These are phyloP conservation scores for Lithobates sylvaticus DNA, from an alignment of 2,797 vertebrate species.

Conservation along the genomic window DNA sequence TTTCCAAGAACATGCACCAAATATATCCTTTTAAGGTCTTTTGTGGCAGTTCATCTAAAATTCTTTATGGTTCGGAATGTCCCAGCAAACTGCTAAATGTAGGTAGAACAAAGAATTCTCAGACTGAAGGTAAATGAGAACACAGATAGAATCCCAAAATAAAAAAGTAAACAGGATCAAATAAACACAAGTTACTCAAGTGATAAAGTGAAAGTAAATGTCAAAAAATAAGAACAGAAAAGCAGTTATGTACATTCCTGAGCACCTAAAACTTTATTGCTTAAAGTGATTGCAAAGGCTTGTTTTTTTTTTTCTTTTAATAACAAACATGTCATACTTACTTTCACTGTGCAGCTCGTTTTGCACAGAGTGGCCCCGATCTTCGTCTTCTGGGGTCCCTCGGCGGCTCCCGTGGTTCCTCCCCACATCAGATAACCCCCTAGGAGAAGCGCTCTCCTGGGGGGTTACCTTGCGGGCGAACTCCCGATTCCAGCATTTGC, in stretches of 20 bases:
- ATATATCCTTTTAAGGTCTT: constrained; percentile 35
- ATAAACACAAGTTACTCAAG: constrained; percentile 13
- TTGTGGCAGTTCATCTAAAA: constrained; percentile 4
- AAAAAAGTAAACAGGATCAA: constrained; percentile 3
- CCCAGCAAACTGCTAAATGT: constrained; percentile 17
- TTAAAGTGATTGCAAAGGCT: background rate
- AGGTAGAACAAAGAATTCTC: constrained; percentile 19
- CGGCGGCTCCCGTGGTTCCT: too few relatives aligned
- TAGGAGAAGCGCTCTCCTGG: too few relatives aligned
- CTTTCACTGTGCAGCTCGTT: too few relatives aligned
- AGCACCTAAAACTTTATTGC: constrained; percentile 11
- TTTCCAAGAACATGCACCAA: constrained; percentile 11
- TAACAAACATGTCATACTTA: too few relatives aligned
- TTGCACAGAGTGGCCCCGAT: too few relatives aligned
- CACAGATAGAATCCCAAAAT: background rate
- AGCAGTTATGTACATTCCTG: background rate
- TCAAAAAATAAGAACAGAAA: background rate
- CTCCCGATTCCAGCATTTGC: too few relatives aligned
- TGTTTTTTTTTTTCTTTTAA: too few relatives aligned
- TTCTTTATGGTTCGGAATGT: constrained; percentile 30
- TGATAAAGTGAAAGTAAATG: background rate
- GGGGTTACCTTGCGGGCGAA: too few relatives aligned
- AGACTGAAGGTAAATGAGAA: background rate
- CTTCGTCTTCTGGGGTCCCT: too few relatives aligned
- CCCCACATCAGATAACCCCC: too few relatives aligned